phyloP scores from a whole-genome alignment of 2,797 vertebrate genomes.

The Pipistrellus pipistrellus region DNA sequence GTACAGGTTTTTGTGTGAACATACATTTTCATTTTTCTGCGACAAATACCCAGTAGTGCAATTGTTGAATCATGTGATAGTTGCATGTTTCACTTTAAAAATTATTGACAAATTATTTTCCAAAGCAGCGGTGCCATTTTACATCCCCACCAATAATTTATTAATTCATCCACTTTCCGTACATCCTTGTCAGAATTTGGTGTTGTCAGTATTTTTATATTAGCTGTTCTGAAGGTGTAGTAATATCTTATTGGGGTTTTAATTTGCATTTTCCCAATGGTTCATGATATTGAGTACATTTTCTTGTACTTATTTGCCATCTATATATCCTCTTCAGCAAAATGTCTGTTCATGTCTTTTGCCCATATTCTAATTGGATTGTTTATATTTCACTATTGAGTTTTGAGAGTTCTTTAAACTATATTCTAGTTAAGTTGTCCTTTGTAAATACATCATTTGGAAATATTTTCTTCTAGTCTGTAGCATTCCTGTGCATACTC shows the following conservation, averaged over 20 bases:
- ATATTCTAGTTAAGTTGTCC: slow-evolving; percentile 27
- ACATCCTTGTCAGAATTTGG: slow-evolving; percentile 34
- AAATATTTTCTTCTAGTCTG: slow-evolving; percentile 52
- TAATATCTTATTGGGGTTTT: slow-evolving; percentile 28
- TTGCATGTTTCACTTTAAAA: slow-evolving; percentile 56
- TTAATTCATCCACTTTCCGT: slow-evolving; percentile 21
- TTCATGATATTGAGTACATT: slow-evolving; percentile 32
- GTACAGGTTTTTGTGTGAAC: slow-evolving; percentile 17
- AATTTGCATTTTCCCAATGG: slow-evolving; percentile 45
- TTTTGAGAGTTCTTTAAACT: slow-evolving; percentile 9
- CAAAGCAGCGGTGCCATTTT: slow-evolving; percentile 42
- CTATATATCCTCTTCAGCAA: slow-evolving; percentile 20
- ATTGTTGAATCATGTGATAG: slow-evolving; percentile 60
- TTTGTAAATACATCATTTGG: not conserved
- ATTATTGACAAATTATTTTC: slow-evolving; percentile 58
- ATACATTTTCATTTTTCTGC: slow-evolving; percentile 67
- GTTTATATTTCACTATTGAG: slow-evolving; percentile 1
- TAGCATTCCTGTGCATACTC: not conserved
- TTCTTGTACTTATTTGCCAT: slow-evolving; percentile 51
- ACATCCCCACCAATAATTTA: not conserved
- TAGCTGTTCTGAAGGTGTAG: slow-evolving; percentile 1
- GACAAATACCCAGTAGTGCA: slow-evolving; percentile 43
- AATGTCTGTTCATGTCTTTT: slow-evolving; percentile 42
- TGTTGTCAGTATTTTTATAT: slow-evolving; percentile 31
- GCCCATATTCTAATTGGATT: slow-evolving; percentile 19